Base-by-base conservation (phyloP, 2,797 vertebrate genomes). In the Molossus molossus region DNA sequence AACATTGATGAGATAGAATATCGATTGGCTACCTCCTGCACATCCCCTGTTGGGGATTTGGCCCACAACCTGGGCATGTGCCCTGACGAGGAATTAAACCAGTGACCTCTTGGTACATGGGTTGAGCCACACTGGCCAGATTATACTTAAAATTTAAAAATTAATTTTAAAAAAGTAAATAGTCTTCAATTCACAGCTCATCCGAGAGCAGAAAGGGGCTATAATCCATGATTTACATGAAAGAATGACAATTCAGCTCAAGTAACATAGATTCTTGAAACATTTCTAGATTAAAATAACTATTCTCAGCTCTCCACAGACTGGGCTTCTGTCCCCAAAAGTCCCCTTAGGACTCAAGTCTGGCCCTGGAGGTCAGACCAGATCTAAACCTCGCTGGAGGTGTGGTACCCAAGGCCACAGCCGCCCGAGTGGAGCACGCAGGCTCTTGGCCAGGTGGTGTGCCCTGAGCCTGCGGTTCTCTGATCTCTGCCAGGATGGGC, bases 401-500 rank as follows among this genome's bases (percentile, higher is more conserved):
- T 76, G 83, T 23, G 33, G 48, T 76, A 94, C 90, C 76, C 37
- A 79, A 75, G 84, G 64, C 25, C 75, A 81, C 64, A 53, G 82
- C 55, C 4, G 33, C 13, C 85, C 67, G 53, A 64, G 69, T 33
- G 93, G 67, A 75, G 58, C 27, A 23, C 2, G 69, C 92, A 83
- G 69, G 90, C 76, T 76, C n/a, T 67, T 53, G 69, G 77, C 96
- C 95, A 94, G 82, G 40, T 93, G 94, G 90, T 20, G 29, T 92
- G 84, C 92, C 94, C 84, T 18, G 90, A 86, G 87, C 50, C 90
- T 73, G 33, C 57, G 1, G 1, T 77, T 90, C 90, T 96, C 92
- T 72, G 62, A 48, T 83, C 95, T 92, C 4, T 55, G 91, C 87
- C 96, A 95, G 94, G 89, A 67, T 18, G 53, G 92, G 93, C 96